These are phyloP conservation scores for Nephila pilipes DNA, from an alignment of 1,140 invertebrate genomes.

Conservation along the genomic window DNA sequence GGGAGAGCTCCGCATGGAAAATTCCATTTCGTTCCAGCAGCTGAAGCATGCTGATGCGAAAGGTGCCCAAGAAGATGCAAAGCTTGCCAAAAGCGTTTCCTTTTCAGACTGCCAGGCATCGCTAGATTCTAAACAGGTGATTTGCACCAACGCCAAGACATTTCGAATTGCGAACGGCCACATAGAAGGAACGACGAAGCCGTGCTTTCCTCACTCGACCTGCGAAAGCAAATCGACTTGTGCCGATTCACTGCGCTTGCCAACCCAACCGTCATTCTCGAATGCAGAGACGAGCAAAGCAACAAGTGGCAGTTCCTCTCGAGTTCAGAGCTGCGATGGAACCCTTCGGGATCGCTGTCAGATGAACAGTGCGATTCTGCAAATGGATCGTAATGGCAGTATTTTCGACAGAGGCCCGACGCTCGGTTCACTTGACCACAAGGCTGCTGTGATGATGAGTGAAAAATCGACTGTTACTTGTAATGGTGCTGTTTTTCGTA, in stretches of 20 bases:
- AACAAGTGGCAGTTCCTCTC: not conserved
- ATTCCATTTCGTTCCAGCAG: conserved; percentile 14
- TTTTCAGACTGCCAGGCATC: conserved; percentile 49
- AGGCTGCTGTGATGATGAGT: not conserved
- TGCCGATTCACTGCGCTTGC: not conserved
- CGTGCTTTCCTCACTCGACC: not conserved
- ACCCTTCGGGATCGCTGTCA: not conserved
- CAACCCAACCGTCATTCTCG: not conserved
- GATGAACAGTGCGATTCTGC: not conserved
- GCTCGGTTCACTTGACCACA: not conserved
- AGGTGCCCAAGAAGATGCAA: not conserved
- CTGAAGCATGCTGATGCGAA: not conserved
- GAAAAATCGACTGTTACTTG: not conserved
- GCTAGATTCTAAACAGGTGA: not conserved
- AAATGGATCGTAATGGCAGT: not conserved
- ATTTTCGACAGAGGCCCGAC: not conserved
- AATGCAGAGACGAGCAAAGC: not conserved
- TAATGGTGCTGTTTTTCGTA: not conserved
- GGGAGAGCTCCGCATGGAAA: not conserved
- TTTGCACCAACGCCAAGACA: not conserved
- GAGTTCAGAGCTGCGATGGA: not conserved
- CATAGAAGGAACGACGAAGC: not conserved
- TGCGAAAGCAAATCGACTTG: not conserved
- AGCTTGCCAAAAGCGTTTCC: conserved; percentile 62
- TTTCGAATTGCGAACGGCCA: not conserved